These are phyloP conservation scores for Acromyrmex heyeri DNA, from an alignment of 1,140 invertebrate genomes.

Conservation along the genomic window DNA sequence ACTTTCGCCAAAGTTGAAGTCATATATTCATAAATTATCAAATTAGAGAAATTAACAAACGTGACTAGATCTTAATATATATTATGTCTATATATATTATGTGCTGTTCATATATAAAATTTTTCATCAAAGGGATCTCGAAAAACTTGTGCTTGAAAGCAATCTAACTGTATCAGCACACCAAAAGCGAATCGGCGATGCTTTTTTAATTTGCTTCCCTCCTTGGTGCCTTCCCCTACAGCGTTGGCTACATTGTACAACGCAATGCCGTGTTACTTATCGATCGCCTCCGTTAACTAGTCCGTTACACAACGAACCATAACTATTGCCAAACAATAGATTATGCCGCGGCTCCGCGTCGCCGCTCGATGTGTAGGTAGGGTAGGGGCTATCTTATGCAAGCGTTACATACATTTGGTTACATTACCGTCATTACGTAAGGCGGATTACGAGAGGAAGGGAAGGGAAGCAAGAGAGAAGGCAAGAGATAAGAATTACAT, in stretches of 20 bases:
- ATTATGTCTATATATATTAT: background rate
- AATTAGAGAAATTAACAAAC: background rate
- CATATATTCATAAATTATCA: background rate
- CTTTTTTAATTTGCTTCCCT: constrained; percentile 9
- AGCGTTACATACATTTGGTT: constrained; percentile 86
- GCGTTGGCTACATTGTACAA: constrained; percentile 50
- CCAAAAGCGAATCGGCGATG: background rate
- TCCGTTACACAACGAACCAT: constrained; percentile 79
- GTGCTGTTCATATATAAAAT: background rate
- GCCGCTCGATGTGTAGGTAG: constrained; percentile 68
- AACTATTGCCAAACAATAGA: constrained; percentile 84
- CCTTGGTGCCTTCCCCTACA: constrained; percentile 23
- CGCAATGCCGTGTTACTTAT: constrained; percentile 68
- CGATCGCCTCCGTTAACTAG: constrained; percentile 79
- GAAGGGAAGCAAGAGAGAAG: constrained; percentile 68
- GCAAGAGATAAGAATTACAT: constrained; percentile 77
- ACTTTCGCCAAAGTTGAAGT: too few relatives aligned
- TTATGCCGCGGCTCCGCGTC: constrained; percentile 75
- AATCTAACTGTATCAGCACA: background rate
- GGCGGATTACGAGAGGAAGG: constrained; percentile 79
- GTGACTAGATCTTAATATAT: background rate
- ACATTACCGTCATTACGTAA: constrained; percentile 84
- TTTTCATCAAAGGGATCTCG: background rate
- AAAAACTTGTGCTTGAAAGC: background rate
- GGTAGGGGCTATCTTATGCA: constrained; percentile 81